A percentile compares a stretch with the other conserved stretches of the same genome.
Evolutionary conservation across 2,888 invertebrate species (phyloP).

Genomic region (Chrysolina haemoptera): DNA sequence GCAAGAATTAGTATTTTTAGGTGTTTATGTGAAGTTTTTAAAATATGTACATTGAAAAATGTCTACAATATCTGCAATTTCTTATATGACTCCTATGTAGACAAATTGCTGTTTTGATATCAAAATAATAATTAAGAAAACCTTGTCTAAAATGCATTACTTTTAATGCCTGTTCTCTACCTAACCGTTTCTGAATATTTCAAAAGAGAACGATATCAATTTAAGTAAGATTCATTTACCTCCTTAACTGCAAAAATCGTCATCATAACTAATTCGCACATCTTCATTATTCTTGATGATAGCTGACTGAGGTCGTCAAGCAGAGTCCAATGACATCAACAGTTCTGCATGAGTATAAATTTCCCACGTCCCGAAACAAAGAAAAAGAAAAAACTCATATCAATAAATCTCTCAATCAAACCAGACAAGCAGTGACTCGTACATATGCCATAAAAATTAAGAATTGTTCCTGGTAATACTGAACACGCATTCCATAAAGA

Average conservation of each 20-base stretch:
- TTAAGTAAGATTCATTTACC: background rate
- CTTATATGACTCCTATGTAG: no score
- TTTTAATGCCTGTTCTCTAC: no score
- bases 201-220: no score
- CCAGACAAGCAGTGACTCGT: conserved; percentile 3
- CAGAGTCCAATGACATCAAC: background rate
- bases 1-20: no score
- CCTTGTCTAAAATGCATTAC: no score
- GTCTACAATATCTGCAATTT: no score
- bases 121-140: no score
- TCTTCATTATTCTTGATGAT: conserved; percentile 5
- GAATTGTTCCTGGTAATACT: conserved; percentile 29
- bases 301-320: background rate
- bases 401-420: conserved; percentile 29
- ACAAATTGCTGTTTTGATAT: no score
- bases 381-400: conserved; percentile 16
- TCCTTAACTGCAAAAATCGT: background rate
- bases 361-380: conserved; percentile 24
- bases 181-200: no score
- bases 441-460: conserved; percentile 33
- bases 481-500: conserved; percentile 26
- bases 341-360: conserved; percentile 8
- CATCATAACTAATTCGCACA: conserved; percentile 1
- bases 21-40: no score
- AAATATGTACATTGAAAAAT: no score